Conservation (phyloP, 2,113 vertebrate species). For the Crotalus viridis region DNA sequence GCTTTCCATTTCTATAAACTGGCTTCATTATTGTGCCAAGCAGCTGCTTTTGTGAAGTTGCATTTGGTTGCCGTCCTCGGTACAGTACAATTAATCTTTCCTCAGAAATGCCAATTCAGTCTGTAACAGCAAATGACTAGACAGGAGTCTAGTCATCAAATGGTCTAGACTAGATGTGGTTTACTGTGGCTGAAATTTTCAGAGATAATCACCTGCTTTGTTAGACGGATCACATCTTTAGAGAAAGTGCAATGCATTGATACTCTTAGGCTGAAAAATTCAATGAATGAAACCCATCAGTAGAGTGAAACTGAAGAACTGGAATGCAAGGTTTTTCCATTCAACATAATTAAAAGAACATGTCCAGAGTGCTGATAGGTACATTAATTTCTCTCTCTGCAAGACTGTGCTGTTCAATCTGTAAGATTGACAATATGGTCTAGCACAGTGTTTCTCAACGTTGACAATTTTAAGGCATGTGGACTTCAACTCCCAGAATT, state of each 20-base stretch:
- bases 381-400: background rate
- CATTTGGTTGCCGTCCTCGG: background rate
- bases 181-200: background rate
- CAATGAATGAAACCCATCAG: background rate
- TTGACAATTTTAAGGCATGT: too few relatives aligned
- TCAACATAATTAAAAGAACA: conserved; percentile 14
- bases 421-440: background rate
- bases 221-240: background rate
- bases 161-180: background rate
- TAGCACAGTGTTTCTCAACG: too few relatives aligned
- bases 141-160: background rate
- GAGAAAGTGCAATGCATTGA: background rate
- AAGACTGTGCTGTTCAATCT: background rate
- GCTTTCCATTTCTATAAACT: background rate
- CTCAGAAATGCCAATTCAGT: background rate
- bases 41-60: background rate
- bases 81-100: background rate
- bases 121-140: background rate
- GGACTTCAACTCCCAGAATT: too few relatives aligned
- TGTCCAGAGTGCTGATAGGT: background rate
- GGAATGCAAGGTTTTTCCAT: background rate
- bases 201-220: background rate
- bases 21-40: background rate
- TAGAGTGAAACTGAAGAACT: background rate
- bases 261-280: conserved; percentile 1